phyloP scores from a whole-genome alignment of 2,797 vertebrate genomes.

The Oreochromis grahami region DNA sequence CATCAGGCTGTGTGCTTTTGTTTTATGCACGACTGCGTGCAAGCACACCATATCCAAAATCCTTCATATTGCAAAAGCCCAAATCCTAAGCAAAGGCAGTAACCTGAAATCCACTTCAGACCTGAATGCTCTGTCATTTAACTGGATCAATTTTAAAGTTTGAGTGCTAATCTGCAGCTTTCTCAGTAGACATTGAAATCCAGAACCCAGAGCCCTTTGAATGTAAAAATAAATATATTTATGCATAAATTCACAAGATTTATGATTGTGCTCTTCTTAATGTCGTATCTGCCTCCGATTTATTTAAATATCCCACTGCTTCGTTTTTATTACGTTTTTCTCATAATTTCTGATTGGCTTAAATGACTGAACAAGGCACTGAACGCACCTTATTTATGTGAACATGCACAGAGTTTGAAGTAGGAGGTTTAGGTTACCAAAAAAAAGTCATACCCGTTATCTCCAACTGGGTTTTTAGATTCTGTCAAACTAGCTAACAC shows the following conservation, averaged over 20 bases:
- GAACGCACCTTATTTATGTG: not conserved
- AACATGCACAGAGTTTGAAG: not conserved
- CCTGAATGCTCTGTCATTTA: not conserved
- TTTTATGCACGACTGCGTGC: not conserved
- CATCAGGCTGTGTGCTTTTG: not conserved
- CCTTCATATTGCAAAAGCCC: not conserved
- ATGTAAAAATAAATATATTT: not conserved
- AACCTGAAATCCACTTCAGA: not conserved
- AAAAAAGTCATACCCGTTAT: accelerated
- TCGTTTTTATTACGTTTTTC: not conserved
- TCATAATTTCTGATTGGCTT: not conserved
- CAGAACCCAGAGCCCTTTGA: not conserved
- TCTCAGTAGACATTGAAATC: not conserved
- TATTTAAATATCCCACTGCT: not conserved
- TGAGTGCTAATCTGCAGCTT: not conserved
- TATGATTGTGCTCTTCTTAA: not conserved
- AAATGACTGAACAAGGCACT: not conserved
- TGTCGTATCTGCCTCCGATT: not conserved
- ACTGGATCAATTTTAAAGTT: not conserved
- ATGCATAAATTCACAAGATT: not conserved
- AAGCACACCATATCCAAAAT: not conserved
- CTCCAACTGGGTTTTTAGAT: not conserved
- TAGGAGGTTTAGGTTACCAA: not conserved
- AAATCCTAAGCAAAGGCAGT: not conserved
- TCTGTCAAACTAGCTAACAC: not conserved